Percentiles rank a stretch among this genome's conserved stretches.
phyloP scores from a whole-genome alignment of 2,113 vertebrate genomes.

The Cavia aperea region DNA sequence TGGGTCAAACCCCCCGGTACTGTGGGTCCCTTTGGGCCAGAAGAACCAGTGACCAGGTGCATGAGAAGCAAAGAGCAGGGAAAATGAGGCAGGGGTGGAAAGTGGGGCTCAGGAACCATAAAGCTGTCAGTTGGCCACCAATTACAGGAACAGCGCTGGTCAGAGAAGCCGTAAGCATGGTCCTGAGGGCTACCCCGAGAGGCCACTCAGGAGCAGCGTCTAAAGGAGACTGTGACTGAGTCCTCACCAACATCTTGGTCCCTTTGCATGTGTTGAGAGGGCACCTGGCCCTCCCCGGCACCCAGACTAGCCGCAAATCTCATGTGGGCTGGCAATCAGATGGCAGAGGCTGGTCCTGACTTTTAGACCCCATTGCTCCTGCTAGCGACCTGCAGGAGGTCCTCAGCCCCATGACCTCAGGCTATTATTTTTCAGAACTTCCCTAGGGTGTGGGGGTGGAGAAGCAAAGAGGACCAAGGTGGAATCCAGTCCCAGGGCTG shows the following conservation, averaged over 20 bases:
- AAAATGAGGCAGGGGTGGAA: neutral
- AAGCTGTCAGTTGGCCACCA: neutral
- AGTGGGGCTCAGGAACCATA: too few relatives aligned
- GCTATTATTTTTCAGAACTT: neutral
- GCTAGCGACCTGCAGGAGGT: neutral
- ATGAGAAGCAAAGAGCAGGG: neutral
- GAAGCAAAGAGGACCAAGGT: too few relatives aligned
- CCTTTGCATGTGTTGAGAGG: neutral
- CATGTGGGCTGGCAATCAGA: neutral
- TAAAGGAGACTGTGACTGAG: neutral
- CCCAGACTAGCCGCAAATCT: too few relatives aligned
- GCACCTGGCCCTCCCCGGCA: neutral
- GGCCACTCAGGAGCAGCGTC: neutral
- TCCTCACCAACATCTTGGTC: neutral
- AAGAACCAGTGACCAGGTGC: neutral
- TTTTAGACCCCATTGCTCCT: neutral
- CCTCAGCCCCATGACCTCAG: neutral
- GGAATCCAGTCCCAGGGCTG: neutral
- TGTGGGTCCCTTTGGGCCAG: neutral
- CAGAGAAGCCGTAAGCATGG: neutral
- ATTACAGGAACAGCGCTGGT: neutral
- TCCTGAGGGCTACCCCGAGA: too few relatives aligned
- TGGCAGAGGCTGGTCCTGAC: neutral
- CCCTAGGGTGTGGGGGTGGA: fast-evolving
- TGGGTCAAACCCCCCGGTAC: neutral